Percentiles rank a stretch among this genome's conserved stretches.
phyloP scores from a whole-genome alignment of 2,888 invertebrate genomes.

The Ochropacha duplaris region DNA sequence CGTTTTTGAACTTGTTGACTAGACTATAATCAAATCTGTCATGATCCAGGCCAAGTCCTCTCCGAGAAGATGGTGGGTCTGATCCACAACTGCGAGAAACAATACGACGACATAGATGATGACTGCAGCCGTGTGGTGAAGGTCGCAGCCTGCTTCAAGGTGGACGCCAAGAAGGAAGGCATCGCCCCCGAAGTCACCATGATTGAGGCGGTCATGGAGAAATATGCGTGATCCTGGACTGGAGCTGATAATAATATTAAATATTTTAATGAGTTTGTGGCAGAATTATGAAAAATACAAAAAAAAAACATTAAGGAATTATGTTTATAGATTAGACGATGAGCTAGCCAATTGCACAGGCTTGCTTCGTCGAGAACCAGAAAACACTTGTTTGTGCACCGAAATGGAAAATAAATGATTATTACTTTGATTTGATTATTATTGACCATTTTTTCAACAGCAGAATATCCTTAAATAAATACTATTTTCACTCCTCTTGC shows the following conservation, averaged over 20 bases:
- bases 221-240: constrained; percentile 41
- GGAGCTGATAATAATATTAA: not conserved
- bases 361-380: no score
- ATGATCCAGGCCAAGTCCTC: constrained; percentile 56
- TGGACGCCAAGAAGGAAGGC: constrained; percentile 56
- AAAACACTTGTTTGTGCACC: no score
- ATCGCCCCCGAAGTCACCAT: constrained; percentile 73
- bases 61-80: constrained; percentile 63
- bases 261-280: not conserved
- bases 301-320: not conserved
- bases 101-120: constrained; percentile 57
- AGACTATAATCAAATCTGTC: no score
- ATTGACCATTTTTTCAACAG: no score
- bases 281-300: not conserved
- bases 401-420: no score
- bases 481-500: no score
- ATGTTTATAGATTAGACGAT: no score
- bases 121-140: constrained; percentile 71
- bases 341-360: no score
- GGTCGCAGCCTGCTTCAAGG: constrained; percentile 72
- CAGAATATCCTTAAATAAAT: no score
- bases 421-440: no score
- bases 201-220: constrained; percentile 73
- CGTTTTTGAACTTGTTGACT: no score
- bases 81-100: constrained; percentile 72